Evolutionary conservation across 2,113 vertebrate species (phyloP).

Genomic region (Pandion haliaetus): DNA sequence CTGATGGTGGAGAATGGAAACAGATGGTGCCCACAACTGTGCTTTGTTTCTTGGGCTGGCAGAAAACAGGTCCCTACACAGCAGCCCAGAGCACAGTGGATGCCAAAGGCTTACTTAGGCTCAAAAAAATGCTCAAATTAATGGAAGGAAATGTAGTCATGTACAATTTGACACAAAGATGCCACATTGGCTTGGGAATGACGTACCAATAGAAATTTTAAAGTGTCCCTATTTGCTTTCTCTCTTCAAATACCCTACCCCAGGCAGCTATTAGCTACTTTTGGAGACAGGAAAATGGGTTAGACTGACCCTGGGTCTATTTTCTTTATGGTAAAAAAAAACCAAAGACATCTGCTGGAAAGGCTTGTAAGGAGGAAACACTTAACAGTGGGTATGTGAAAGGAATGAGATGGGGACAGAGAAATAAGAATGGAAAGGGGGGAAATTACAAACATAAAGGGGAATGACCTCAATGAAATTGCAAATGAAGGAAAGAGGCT

Average conservation of each 20-base stretch:
- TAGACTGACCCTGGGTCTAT: neutral
- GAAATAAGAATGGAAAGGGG: neutral
- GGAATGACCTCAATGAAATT: neutral
- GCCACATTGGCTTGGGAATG: neutral
- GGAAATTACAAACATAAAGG: neutral
- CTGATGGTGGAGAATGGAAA: neutral
- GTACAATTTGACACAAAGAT: neutral
- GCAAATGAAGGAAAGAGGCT: neutral
- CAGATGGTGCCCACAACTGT: neutral
- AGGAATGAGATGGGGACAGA: neutral
- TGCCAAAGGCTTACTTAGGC: neutral
- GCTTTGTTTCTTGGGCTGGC: neutral
- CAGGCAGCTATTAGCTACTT: neutral
- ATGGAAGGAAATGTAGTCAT: neutral
- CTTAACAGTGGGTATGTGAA: neutral
- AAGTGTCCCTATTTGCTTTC: neutral
- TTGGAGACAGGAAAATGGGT: neutral
- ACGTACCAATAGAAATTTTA: neutral
- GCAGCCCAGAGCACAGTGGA: neutral
- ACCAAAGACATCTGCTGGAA: neutral
- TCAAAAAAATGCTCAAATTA: neutral
- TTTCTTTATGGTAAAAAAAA: neutral
- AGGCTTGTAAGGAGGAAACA: neutral
- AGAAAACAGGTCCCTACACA: neutral
- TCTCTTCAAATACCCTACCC: neutral